Base-by-base conservation (phyloP, 2,797 vertebrate genomes). In the Crocidura indochinensis region DNA sequence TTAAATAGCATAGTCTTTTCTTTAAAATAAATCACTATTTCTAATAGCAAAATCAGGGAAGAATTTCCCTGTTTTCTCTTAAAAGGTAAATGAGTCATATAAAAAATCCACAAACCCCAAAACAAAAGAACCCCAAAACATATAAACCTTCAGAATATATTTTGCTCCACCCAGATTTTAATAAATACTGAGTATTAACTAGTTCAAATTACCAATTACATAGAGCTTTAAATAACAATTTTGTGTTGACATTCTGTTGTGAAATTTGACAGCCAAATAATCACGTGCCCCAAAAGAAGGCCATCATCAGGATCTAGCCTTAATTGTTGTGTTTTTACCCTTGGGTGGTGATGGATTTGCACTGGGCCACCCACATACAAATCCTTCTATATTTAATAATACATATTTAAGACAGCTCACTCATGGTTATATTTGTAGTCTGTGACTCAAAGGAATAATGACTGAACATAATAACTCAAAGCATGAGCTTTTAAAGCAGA, bases 321-420 rank as follows among this genome's bases (percentile, higher is more conserved):
- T 96, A 92, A 96, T 96, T 94, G 90, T 86, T 95, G 68, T 95
- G 87, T 94, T 96, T 95, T 93, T 89, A 17, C 31, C 75, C 19
- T 93, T 80, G 67, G 72, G 72, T 94, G 89, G 49, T 95, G 53
- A 95, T 93, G 84, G 62, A 91, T 95, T 95, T 96, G 62, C 78
- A 87, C 71, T 84, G 92, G 84, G 89, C 87, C 94, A 95, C 92
- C 78, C 93, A 89, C 87, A 93, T 92, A 91, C 81, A 93, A 75
- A 51, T 85, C 38, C 26, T 92, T 44, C 68, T 84, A 64, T 75
- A 51, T 78, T 67, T 94, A 85, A 71, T 92, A 68, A 90, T 84
- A 84, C 67, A 91, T 93, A 84, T 93, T 96, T 95, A 91, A 89
- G 84, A 89, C 62, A 93, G 24, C 84, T 95, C 89, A 93, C 67